Base-by-base conservation (phyloP, 2,888 invertebrate species). In the Prosapia bicincta region DNA sequence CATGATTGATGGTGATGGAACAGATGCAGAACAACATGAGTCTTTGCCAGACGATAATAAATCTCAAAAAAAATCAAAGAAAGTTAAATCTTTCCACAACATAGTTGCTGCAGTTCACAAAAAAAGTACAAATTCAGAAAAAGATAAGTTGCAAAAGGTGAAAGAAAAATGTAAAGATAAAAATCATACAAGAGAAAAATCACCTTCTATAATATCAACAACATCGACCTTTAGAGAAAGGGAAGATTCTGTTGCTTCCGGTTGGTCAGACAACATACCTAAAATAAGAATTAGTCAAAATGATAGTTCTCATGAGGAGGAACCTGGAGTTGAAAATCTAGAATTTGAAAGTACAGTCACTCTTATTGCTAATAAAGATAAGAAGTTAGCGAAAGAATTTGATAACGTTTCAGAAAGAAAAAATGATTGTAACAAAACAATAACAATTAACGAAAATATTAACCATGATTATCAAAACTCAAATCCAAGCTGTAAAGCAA, bases 11-110 rank as follows among this genome's bases (percentile, higher is more conserved):
- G 89, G 88, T 66, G 91, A 90, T 78, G 90, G 89, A 83, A 91
- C 91, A 0, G 92, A 92, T 80, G 91, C 90, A 0, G 91, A 91
- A 80, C 91, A 91, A 83, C 91, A 91, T 79, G 92, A 92, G 82
- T 89, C 90, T 0, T 83, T 92, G 78, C 91, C 92, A 0, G 90
- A 89, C 81, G 92, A 89, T 79, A 82, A 73, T 23, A 69, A 71
- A 13, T 23, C 28, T 26, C 69, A 20, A 3, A 74, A 68, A 26
- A 71, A 78, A 30, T 32, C 30, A 10, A 28, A 25, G 9, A 68
- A 74, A 66, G 71, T 5, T 5, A 30, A 30, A 30, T 30, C 30
- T 30, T 30, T 30, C 9, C 30, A 30, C 9, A 30, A 9, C 30
- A 30, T 30, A 30, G 30, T 30, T 30, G 30, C 30, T 30, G 30